Conservation (phyloP, 1,140 invertebrate species). For the Halotydeus destructor region DNA sequence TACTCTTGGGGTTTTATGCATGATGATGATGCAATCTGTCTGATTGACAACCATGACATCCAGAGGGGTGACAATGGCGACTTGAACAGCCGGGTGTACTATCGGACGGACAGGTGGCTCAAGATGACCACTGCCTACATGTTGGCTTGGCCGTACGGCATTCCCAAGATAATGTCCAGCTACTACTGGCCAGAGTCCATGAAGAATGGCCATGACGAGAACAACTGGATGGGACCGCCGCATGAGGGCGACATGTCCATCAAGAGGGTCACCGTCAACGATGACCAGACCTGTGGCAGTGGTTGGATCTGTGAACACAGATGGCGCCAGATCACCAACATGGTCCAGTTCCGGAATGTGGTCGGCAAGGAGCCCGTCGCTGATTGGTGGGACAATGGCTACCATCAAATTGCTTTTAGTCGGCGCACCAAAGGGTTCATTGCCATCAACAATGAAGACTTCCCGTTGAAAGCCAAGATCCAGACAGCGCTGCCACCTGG, state of each 20-base stretch:
- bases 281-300: constrained; percentile 49
- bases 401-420: constrained; percentile 52
- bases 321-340: constrained; percentile 57
- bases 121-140: constrained; percentile 43
- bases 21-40: constrained; percentile 23
- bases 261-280: constrained; percentile 36
- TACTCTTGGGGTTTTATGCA: constrained; percentile 26
- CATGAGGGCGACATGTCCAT: constrained; percentile 34
- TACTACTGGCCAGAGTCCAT: constrained; percentile 30
- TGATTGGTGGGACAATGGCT: constrained; percentile 47
- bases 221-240: constrained; percentile 23
- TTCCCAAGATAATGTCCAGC: too few relatives aligned
- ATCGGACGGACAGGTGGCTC: constrained; percentile 35
- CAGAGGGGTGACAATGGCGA: constrained; percentile 40
- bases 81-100: constrained; percentile 36
- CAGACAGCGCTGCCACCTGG: constrained; percentile 51
- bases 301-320: constrained; percentile 72
- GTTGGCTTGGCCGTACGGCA: constrained; percentile 52
- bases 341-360: constrained; percentile 49
- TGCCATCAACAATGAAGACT: constrained; percentile 38
- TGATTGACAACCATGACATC: constrained; percentile 43
- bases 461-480: constrained; percentile 13
- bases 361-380: constrained; percentile 25
- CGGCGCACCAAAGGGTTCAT: constrained; percentile 45
- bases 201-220: constrained; percentile 16